Base-by-base conservation (phyloP, 2,888 invertebrate species). In the Parthenolecanium corni region DNA sequence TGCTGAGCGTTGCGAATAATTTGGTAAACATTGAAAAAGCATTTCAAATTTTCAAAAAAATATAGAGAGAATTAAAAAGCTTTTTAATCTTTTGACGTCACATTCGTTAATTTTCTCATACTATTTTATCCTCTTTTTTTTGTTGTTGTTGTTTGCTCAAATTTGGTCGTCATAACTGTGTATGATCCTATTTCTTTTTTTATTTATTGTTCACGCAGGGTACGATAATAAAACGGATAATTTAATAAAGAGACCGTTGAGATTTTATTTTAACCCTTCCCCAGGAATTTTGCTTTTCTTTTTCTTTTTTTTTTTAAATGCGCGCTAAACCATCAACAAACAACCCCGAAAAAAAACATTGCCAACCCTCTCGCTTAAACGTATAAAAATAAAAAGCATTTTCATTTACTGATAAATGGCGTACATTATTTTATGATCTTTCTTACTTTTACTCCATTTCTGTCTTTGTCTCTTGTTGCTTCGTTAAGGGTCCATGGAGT, bases 191-290 rank as follows among this genome's bases (percentile, higher is more conserved):
- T 52, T 47, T 36, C 47, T 58, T n/a, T 47, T 58, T 24, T 16
- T 20, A 46, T 47, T 24, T 31, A 47, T 47, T 44, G 47, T 58
- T 25, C 31, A 52, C 20, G n/a, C 47, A 36, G 44, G 36, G 38
- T 42, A 47, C 57, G 57, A 58, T 58, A 58, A 58, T 58, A 58
- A 58, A 58, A 58, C 44, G 57, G 46, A 58, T 58, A 58, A 58
- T 58, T 58, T 58, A 58, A 58, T 58, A 58, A 58, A 58, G 57
- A 58, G 57, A 58, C 57, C 57, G 57, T 58, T 58, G 57, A 58
- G 57, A 58, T 58, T 58, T 58, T 58, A 47, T 31, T 24, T 9
- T 52, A 52, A 49, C 49, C 49, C 49, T 49, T 23, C 23, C 16
- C 16, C 5, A 44, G n/a, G 14, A 18, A 16, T 6, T 44, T 16